These are phyloP conservation scores for Solenodon paradoxus DNA, from an alignment of 2,113 vertebrate genomes.

Conservation along the genomic window DNA sequence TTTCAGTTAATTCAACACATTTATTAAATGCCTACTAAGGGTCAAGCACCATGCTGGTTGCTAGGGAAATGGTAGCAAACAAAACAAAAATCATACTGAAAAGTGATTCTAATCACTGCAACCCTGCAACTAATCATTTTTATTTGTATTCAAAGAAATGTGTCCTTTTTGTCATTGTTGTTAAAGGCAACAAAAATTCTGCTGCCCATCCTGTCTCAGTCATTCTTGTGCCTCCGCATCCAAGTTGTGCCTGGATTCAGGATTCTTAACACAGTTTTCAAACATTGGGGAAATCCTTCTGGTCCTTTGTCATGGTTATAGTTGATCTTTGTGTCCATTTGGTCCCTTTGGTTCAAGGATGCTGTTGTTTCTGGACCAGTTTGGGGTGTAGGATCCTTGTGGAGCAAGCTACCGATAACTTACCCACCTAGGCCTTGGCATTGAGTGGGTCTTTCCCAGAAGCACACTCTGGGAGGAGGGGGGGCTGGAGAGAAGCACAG, in stretches of 20 bases:
- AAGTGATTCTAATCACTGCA: background rate
- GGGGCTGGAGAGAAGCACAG: background rate
- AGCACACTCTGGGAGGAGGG: background rate
- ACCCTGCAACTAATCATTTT: background rate
- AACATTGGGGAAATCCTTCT: background rate
- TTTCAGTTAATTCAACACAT: background rate
- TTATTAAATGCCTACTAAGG: background rate
- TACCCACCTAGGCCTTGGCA: background rate
- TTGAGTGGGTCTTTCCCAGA: background rate
- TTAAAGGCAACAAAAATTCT: background rate
- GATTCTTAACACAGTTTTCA: background rate
- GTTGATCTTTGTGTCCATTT: background rate
- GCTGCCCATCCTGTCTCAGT: background rate
- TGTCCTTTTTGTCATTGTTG: background rate
- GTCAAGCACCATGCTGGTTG: background rate
- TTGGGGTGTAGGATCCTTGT: background rate
- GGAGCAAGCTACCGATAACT: background rate
- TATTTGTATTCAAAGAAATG: background rate
- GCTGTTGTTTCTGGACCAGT: background rate
- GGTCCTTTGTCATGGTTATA: background rate
- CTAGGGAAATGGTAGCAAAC: background rate
- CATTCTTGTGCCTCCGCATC: background rate
- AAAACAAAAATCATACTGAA: background rate
- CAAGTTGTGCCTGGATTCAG: background rate
- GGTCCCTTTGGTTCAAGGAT: background rate